Evolutionary conservation across 2,888 invertebrate genomes (phyloP).

Genomic region (Entomobrya multifasciata): DNA sequence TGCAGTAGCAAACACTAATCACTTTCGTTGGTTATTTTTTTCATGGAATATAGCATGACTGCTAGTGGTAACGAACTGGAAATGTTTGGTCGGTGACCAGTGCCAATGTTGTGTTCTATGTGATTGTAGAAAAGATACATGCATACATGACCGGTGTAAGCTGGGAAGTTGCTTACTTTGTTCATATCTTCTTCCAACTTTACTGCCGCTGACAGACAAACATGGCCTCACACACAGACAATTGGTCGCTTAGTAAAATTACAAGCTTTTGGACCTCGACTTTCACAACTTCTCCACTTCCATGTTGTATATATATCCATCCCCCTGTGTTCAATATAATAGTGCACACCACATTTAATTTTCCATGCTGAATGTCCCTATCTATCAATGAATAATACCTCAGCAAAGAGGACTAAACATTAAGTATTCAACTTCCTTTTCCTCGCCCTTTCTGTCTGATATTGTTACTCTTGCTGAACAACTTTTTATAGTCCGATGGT

Average conservation of each 20-base stretch:
- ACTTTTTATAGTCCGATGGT: neutral
- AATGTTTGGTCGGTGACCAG: too few species aligned
- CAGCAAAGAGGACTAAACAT: neutral
- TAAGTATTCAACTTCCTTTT: slow-evolving; percentile 41
- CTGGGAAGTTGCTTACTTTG: too few species aligned
- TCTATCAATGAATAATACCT: neutral
- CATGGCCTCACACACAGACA: slow-evolving; percentile 6
- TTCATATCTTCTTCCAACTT: too few species aligned
- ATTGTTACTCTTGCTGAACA: neutral
- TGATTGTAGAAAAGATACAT: too few species aligned
- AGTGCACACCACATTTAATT: neutral
- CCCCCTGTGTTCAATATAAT: neutral
- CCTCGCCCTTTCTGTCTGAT: neutral
- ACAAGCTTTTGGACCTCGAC: neutral
- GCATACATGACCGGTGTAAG: too few species aligned
- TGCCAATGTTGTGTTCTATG: too few species aligned
- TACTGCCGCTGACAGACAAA: neutral
- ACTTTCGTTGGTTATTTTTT: too few species aligned
- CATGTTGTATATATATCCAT: neutral
- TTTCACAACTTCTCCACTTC: slow-evolving; percentile 27
- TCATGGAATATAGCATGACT: neutral
- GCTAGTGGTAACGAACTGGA: neutral
- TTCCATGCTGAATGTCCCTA: slow-evolving; percentile 15
- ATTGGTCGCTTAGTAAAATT: slow-evolving; percentile 7
- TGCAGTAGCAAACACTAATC: too few species aligned